These are phyloP conservation scores for Ctenomys sociabilis DNA, from an alignment of 2,113 vertebrate species.

Conservation along the genomic window DNA sequence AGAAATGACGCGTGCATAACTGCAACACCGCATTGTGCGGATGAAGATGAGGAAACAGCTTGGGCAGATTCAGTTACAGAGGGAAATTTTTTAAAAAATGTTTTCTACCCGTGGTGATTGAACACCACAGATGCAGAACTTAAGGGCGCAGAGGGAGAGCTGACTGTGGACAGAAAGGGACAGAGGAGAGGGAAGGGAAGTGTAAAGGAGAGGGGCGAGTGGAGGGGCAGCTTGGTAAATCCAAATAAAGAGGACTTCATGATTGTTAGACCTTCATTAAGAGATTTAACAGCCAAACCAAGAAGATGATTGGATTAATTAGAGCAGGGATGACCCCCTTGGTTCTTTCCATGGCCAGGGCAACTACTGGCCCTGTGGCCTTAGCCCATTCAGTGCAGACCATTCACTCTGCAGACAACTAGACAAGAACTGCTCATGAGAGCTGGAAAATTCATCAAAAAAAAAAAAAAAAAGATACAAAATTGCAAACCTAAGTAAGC, in stretches of 20 bases:
- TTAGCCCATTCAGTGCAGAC: neutral
- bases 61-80: neutral
- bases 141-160: neutral
- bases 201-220: too few relatives aligned
- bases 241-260: neutral
- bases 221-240: neutral
- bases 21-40: neutral
- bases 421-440: neutral
- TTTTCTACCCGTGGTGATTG: neutral
- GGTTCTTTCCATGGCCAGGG: neutral
- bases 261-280: neutral
- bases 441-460: neutral
- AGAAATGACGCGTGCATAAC: neutral
- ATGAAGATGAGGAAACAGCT: neutral
- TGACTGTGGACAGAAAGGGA: neutral
- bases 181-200: neutral
- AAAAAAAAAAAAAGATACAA: neutral
- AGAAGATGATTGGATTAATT: neutral
- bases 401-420: neutral
- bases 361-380: neutral
- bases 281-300: neutral
- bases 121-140: neutral
- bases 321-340: neutral
- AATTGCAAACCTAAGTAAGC: neutral
- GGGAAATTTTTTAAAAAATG: neutral